Conservation (phyloP, 2,797 vertebrate genomes). For the Emydoidea blandingii region DNA sequence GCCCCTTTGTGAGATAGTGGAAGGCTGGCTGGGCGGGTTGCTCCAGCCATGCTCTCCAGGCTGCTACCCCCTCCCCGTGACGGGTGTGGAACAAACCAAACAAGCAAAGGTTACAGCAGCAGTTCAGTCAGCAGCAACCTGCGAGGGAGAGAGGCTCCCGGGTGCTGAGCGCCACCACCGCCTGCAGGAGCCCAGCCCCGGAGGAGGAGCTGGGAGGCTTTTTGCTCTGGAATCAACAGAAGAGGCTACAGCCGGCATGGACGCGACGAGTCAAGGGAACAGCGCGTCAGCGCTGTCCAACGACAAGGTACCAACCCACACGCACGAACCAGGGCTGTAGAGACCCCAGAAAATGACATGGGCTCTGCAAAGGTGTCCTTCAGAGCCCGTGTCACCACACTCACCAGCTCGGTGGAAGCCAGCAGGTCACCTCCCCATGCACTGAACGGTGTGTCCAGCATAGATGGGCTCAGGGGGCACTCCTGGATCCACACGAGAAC, state of each 20-base stretch:
- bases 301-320: background rate
- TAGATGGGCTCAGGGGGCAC: background rate
- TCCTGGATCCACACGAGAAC: background rate
- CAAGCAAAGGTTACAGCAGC: background rate
- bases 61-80: background rate
- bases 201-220: rapidly evolving
- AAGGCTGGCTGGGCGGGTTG: conserved; percentile 4
- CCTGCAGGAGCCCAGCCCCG: rapidly evolving
- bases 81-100: background rate
- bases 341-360: background rate
- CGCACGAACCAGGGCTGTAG: background rate
- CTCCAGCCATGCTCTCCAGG: rapidly evolving
- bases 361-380: too few relatives aligned
- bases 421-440: background rate
- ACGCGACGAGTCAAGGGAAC: rapidly evolving
- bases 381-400: too few relatives aligned
- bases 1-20: background rate
- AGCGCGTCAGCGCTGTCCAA: background rate
- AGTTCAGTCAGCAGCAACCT: background rate
- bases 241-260: rapidly evolving
- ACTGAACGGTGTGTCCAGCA: too few relatives aligned
- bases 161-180: rapidly evolving
- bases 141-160: background rate
- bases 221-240: background rate
- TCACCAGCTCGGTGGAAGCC: background rate